Evolutionary conservation across 1,140 invertebrate species (phyloP), one percentile per base, ranked within the genome.

Genomic region (Bombus cullumanus): DNA sequence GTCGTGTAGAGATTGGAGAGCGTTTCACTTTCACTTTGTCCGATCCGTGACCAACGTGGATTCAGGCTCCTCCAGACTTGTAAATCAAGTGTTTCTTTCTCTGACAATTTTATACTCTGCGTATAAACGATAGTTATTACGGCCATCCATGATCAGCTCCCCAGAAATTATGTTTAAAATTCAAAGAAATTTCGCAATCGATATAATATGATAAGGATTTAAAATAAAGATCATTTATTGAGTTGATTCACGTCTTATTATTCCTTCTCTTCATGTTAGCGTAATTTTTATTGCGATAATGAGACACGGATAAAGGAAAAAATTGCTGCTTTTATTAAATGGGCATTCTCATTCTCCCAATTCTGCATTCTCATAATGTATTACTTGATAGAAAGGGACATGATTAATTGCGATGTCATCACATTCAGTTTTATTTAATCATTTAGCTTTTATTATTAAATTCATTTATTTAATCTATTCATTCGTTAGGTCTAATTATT

Each of bases 21-120:
- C 25, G 28, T 57, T 77, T 77, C 34, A 76, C 82, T 84, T 84
- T 84, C 83, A 79, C 83, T 79, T 64, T 41, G 57, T 18, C 31
- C 47, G 18, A 53, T 0, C 47, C 47, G 47, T 22, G 34, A 37
- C 5, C 15, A 75, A n/a, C 62, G 13, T 64, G 66, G n/a, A 68
- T 34, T 68, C 66, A 53, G 22, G 22, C 18, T 47, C 8, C 18
- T 73, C 8, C 28, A 25, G n/a, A 2, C 18, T n/a, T 47, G 28
- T 75, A 31, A 75, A 75, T 34, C 43, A 12, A 15, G 43, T 53
- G 73, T 47, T 75, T 47, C 22, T 57, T 31, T 22, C 22, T 34
- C 62, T 15, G 12, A 31, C 6, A 15, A 18, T 31, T 66, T 31
- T 31, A 64, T 66, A n/a, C n/a, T 31, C 13, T 15, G 62, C 13